These are phyloP conservation scores for Drosophila villosipedis DNA, from an alignment of 2,888 invertebrate species.

Conservation along the genomic window DNA sequence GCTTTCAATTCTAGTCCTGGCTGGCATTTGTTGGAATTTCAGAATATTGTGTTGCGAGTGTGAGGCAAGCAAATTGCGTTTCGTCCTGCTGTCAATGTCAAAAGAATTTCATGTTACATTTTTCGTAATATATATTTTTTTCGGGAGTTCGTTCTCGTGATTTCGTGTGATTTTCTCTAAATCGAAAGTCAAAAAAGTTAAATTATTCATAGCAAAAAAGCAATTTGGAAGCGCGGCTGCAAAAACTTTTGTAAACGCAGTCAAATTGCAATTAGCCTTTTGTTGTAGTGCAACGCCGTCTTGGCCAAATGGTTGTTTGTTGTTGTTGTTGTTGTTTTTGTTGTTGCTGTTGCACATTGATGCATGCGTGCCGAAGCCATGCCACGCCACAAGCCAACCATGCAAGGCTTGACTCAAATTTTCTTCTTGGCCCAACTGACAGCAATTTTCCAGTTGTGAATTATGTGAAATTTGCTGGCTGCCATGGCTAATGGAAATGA, in stretches of 20 bases:
- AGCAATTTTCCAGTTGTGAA: constrained; percentile 80
- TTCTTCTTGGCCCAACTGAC: constrained; percentile 68
- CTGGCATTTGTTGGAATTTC: constrained; percentile 54
- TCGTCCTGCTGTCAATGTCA: constrained; percentile 75
- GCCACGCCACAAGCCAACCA: constrained; percentile 53
- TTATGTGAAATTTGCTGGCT: constrained; percentile 77
- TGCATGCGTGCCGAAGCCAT: constrained; percentile 70
- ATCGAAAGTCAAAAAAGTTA: constrained; percentile 79
- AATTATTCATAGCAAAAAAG: constrained; percentile 77
- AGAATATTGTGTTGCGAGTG: not conserved
- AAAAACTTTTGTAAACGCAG: constrained; percentile 73
- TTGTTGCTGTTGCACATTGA: constrained; percentile 66
- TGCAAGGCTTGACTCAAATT: constrained; percentile 58
- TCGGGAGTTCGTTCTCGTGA: constrained; percentile 29
- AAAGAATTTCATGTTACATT: constrained; percentile 60
- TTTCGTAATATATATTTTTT: constrained; percentile 10
- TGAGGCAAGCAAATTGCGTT: constrained; percentile 64
- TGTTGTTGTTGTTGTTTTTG: constrained; percentile 31
- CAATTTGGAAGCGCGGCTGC: constrained; percentile 62
- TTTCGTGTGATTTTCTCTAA: constrained; percentile 69
- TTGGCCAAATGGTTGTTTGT: constrained; percentile 39
- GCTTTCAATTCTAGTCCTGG: constrained; percentile 26
- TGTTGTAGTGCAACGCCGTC: constrained; percentile 65
- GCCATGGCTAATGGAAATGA: constrained; percentile 77
- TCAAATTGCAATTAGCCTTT: constrained; percentile 81